Conservation (phyloP, 2,888 invertebrate species). For the Ommatoiulus sabulosus region DNA sequence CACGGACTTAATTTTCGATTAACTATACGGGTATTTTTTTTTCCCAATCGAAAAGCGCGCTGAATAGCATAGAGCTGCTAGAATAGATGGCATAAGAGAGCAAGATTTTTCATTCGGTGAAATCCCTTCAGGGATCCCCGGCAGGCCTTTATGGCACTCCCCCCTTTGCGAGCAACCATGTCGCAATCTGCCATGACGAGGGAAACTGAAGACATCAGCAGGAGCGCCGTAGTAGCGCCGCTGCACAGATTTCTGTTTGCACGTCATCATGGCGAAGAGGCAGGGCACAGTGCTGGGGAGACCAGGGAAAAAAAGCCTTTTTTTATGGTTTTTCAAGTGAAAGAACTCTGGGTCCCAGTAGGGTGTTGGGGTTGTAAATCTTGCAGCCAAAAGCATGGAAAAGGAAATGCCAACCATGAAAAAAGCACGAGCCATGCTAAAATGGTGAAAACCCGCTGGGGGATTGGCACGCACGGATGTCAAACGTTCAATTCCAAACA, state of each 20-base stretch:
- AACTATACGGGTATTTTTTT: too few species aligned
- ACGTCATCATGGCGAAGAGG: constrained; percentile 11
- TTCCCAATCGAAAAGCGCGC: too few species aligned
- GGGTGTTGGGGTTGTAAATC: constrained; percentile 31
- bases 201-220: constrained; percentile 31
- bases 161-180: neutral
- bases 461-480: constrained; percentile 31
- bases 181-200: constrained; percentile 1
- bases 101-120: neutral
- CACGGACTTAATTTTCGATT: too few species aligned
- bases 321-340: constrained; percentile 32
- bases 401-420: constrained; percentile 10
- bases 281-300: neutral
- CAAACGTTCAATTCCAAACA: constrained; percentile 28
- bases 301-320: neutral
- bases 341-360: constrained; percentile 28
- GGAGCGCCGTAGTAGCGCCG: neutral
- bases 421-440: constrained; percentile 43
- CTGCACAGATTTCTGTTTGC: constrained; percentile 18
- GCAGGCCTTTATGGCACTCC: constrained; percentile 21
- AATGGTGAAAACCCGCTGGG: constrained; percentile 35
- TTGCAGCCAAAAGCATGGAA: neutral
- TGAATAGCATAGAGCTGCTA: neutral
- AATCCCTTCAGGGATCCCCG: constrained; percentile 20
- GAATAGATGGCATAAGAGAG: neutral